Percentiles rank a stretch among this genome's conserved stretches.
Evolutionary conservation across 2,888 invertebrate species (phyloP).

Genomic region (Hypomecis punctinalis): DNA sequence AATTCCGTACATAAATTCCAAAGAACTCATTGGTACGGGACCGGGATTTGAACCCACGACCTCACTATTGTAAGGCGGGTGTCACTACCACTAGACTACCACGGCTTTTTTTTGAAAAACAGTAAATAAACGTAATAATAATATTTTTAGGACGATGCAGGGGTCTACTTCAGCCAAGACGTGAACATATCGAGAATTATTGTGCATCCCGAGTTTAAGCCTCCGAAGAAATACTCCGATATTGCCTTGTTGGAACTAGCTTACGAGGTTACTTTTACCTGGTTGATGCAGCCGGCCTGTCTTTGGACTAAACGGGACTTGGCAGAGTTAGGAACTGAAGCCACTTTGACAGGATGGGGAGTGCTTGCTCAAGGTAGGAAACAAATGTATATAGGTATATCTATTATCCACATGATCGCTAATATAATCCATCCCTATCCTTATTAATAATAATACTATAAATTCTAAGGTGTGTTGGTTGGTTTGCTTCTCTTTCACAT

Average conservation of each 20-base stretch:
- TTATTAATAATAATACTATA: too few species aligned
- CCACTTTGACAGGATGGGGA: constrained; percentile 68
- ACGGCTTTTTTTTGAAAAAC: too few species aligned
- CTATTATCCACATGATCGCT: not conserved
- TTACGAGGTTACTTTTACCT: constrained; percentile 47
- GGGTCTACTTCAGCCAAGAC: constrained; percentile 21
- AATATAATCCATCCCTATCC: too few species aligned
- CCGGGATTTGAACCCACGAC: too few species aligned
- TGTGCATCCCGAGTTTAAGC: constrained; percentile 58
- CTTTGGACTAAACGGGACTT: constrained; percentile 57
- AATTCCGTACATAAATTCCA: too few species aligned
- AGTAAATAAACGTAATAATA: not conserved
- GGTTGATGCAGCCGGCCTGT: constrained; percentile 64
- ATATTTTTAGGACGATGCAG: constrained; percentile 21
- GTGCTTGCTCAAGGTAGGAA: constrained; percentile 57
- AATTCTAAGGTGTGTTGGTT: too few species aligned
- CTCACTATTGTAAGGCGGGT: too few species aligned
- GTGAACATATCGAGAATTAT: constrained; percentile 41
- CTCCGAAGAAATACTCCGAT: constrained; percentile 65
- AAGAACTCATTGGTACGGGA: too few species aligned
- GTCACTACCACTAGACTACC: too few species aligned
- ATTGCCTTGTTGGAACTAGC: constrained; percentile 65
- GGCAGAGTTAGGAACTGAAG: constrained; percentile 47
- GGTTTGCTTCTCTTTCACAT: too few species aligned
- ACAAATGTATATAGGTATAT: not conserved